Evolutionary conservation across 35 echinoderm and acorn worm genomes (phyloP), one percentile per base, ranked within the genome.

Genomic region (Heliocidaris erythrogramma): DNA sequence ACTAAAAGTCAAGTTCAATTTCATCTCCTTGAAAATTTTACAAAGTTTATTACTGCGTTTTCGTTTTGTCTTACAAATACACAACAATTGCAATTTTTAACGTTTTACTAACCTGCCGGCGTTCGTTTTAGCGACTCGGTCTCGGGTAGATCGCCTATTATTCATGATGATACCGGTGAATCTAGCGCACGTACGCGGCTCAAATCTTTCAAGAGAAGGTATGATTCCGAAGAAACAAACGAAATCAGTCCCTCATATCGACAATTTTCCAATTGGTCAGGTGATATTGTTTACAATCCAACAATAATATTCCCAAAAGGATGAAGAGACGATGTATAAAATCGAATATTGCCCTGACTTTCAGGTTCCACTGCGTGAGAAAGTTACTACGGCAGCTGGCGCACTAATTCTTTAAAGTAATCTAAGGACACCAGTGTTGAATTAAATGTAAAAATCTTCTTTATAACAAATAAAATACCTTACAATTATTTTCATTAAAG

Each of bases 331-430:
- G 47, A 89, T 9, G 87, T 89, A 89, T 17, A 89, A 47, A 47
- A 89, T 89, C 9, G 87, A 89, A 89, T 31, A 89, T 47, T 89
- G 87, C 24, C 65, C 31, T 89, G 87, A 89, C 12, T 89, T 47
- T 89, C 87, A 89, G 87, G 87, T 89, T 89, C 87, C 87, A 89
- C 87, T 89, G 87, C 87, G 87, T 89, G 31, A 87, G 85, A 89
- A 89, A 89, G 87, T 89, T 89, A 89, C 87, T 89, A 89, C 87
- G 87, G 87, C 87, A 89, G 87, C 65, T 89, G 87, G 87, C 87
- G 87, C 87, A 89, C 87, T 89, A 89, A 89, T 89, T 89, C 29
- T 32, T 4, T n/a, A n/a, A n/a, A n/a, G n/a, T n/a, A n/a, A n/a
- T n/a, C 2, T 9, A 5, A 5, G 47, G 87, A 89, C 12, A 14